Base-by-base conservation (phyloP, 2,888 invertebrate species). In the Drosophila setosimentum region DNA sequence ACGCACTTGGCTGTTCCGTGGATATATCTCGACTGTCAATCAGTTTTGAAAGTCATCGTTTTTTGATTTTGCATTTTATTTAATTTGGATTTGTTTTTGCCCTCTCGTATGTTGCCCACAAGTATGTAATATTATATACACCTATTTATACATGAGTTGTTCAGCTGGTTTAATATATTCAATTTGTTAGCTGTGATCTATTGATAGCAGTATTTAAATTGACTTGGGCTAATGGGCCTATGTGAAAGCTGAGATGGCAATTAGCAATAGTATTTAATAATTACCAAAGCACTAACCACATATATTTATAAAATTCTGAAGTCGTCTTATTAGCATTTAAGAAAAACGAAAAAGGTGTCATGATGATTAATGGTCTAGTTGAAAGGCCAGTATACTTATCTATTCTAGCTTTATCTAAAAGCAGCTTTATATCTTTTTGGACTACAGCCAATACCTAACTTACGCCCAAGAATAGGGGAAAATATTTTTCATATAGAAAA, bases 1-100 rank as follows among this genome's bases (percentile, higher is more conserved):
- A 77, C 73, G 73, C 81, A 84, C 80, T 82, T 82, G 71, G 68
- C 53, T 71, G 29, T 51, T 62, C 33, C 64, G 50, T 69, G 63
- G 29, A n/a, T 68, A 72, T 80, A 90, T 92, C 91, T 88, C 68
- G 83, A 57, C 82, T 91, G 92, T 92, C 92, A 92, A 92, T 91
- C 92, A 91, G 81, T 87, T 89, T 75, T 82, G 77, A 86, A 83
- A 83, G 88, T 89, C 88, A 88, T 87, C 83, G 82, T 85, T 76
- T 77, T 60, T 59, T 45, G 64, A 57, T 67, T 73, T 51, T 62
- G 37, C 24, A 65, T 72, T 59, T 37, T 42, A 30, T 53, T 67
- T 57, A 11, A 7, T 30, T 54, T 66, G 37, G 62, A 73, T 66
- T 64, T 64, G 50, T 61, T 70, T 64, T 24, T 35, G 40, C 61